Evolutionary conservation across 2,797 vertebrate genomes (phyloP).

Genomic region (Arrhamphus sclerolepis): DNA sequence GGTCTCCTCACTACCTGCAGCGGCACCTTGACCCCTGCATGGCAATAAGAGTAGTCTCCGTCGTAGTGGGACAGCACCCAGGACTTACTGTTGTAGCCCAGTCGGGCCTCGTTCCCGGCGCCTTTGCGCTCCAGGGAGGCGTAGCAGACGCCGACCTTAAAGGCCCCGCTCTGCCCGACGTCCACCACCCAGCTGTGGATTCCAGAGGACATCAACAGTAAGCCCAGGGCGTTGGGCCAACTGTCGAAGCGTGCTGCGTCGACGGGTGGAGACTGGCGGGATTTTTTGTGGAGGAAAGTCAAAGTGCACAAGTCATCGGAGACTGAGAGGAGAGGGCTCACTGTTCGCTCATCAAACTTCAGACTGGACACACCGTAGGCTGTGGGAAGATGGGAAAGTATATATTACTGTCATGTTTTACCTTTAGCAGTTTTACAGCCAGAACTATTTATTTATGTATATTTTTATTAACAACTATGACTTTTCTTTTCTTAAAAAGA

Average conservation of each 20-base stretch:
- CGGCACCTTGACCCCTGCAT: slow-evolving; percentile 71
- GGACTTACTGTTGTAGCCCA: slow-evolving; percentile 88
- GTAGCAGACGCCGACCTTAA: slow-evolving; percentile 93
- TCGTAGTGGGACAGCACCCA: slow-evolving; percentile 93
- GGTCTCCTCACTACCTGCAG: slow-evolving; percentile 83
- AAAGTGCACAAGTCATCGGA: slow-evolving; percentile 85
- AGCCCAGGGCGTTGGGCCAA: slow-evolving; percentile 92
- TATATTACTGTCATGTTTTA: background rate
- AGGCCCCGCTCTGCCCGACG: slow-evolving; percentile 87
- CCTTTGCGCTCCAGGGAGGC: slow-evolving; percentile 88
- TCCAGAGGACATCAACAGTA: slow-evolving; percentile 79
- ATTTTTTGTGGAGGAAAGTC: slow-evolving; percentile 85
- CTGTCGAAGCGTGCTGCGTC: slow-evolving; percentile 87
- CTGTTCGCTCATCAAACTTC: slow-evolving; percentile 84
- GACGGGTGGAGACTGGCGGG: slow-evolving; percentile 71
- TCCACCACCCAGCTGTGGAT: slow-evolving; percentile 87
- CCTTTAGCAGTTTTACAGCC: background rate
- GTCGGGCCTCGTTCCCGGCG: slow-evolving; percentile 80
- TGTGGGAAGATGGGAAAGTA: slow-evolving; percentile 24
- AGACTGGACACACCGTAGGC: slow-evolving; percentile 77
- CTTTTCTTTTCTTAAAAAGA: too few relatives aligned
- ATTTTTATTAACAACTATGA: too few relatives aligned
- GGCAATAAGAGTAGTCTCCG: slow-evolving; percentile 88
- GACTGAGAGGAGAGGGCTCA: slow-evolving; percentile 86
- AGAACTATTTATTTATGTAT: too few relatives aligned